A percentile compares a stretch with the other conserved stretches of the same genome.
Conservation (phyloP, 2,113 vertebrate species). For the Chaenocephalus aceratus region DNA sequence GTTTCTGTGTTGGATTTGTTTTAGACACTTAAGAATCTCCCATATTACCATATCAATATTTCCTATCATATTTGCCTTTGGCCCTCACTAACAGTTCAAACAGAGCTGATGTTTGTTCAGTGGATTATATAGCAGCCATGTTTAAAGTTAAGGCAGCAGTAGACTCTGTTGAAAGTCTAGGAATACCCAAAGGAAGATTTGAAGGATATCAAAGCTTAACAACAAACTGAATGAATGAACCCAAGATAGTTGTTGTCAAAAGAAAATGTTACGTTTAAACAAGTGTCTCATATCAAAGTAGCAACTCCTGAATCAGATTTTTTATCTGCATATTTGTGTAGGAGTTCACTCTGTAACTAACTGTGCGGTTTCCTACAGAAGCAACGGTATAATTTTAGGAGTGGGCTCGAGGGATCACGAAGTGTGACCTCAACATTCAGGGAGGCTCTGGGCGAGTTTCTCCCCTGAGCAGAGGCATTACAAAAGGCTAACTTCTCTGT, state of each 20-base stretch:
- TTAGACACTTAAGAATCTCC: neutral
- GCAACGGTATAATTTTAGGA: constrained; percentile 28
- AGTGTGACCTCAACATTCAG: constrained; percentile 16
- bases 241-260: too few relatives aligned
- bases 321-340: constrained; percentile 17
- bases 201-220: too few relatives aligned
- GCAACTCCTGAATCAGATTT: neutral
- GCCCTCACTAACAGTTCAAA: neutral
- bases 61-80: neutral
- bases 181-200: neutral
- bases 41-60: neutral
- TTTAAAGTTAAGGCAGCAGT: neutral
- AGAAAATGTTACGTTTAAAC: too few relatives aligned
- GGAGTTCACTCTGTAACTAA: constrained; percentile 28
- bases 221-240: too few relatives aligned
- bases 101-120: neutral
- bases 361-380: constrained; percentile 20
- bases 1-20: neutral
- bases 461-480: neutral
- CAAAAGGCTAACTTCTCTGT: constrained; percentile 47
- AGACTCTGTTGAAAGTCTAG: neutral
- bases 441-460: constrained; percentile 25
- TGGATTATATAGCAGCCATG: neutral
- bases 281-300: too few relatives aligned
- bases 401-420: constrained; percentile 7